phyloP scores from a whole-genome alignment of 2,113 vertebrate species.

The Pleuronectes platessa region DNA sequence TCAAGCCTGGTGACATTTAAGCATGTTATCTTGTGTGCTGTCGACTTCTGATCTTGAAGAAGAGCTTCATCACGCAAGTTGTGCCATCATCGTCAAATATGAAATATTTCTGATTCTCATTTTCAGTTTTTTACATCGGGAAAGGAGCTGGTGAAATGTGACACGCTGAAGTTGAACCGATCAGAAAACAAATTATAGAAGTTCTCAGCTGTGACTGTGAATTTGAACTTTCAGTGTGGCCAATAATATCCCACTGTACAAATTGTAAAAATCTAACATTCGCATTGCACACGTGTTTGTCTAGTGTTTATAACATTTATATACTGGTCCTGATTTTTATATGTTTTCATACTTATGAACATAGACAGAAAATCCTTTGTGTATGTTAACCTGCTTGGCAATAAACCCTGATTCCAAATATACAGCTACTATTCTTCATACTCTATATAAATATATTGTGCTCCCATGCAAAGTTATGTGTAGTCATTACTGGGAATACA shows the following conservation, averaged over 20 bases:
- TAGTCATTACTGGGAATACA: slow-evolving; percentile 16
- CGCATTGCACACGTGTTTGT: too few species aligned
- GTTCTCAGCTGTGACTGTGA: neutral
- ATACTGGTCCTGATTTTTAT: too few species aligned
- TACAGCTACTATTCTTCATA: too few species aligned
- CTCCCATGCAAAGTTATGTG: neutral
- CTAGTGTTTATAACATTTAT: too few species aligned
- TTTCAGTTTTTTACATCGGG: neutral
- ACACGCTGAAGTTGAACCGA: neutral
- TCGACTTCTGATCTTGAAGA: slow-evolving; percentile 55
- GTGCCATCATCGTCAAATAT: slow-evolving; percentile 36
- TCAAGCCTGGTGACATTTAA: slow-evolving; percentile 84
- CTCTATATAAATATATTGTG: too few species aligned
- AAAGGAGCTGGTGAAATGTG: neutral
- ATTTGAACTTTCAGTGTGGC: too few species aligned
- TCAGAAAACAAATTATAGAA: neutral
- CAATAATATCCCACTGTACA: too few species aligned
- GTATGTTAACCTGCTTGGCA: too few species aligned
- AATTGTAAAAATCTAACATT: too few species aligned
- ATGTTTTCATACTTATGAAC: too few species aligned
- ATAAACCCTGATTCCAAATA: too few species aligned
- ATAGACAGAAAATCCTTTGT: too few species aligned
- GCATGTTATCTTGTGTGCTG: slow-evolving; percentile 65
- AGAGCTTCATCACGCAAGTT: slow-evolving; percentile 50
- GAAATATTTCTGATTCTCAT: neutral